phyloP scores from a whole-genome alignment of 2,113 vertebrate species.

The Mus musculus region GRCm39 chr12:62613001-62613500 shows the following conservation, averaged over 20 bases:
- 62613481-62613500: not conserved
- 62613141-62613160: not conserved
- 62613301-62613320: not conserved
- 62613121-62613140: not conserved
- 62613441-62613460: not conserved
- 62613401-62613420: not conserved
- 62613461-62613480: not conserved
- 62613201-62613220: not conserved
- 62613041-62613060: not conserved
- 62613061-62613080: not conserved
- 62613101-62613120: not conserved
- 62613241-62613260: not conserved
- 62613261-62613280: not conserved
- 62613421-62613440: not conserved
- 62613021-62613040: not conserved
- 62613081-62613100: not conserved
- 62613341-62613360: not conserved
- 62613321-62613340: fast-evolving
- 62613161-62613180: not conserved
- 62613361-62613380: not conserved
- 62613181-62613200: not conserved
- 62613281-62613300: not conserved
- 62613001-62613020: not conserved
- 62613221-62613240: not conserved
- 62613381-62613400: not conserved